Base-by-base conservation (phyloP, 2,113 vertebrate species). In the Brachyistius frenatus region DNA sequence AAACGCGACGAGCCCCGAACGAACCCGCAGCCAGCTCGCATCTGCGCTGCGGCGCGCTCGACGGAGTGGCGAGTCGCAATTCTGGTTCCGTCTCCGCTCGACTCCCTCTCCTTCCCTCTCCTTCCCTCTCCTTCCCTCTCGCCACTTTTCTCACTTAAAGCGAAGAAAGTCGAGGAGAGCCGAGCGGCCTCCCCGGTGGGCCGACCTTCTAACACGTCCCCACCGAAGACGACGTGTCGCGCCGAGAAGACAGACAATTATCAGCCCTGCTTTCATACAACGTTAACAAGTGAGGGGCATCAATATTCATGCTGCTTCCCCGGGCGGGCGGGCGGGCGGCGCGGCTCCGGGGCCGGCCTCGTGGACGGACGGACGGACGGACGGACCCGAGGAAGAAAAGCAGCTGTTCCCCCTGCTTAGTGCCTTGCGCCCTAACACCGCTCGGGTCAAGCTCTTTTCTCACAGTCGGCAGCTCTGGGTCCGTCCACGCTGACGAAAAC, bases 171-270 rank as follows among this genome's bases (percentile, higher is more conserved):
- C 5, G 72, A 50, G 87, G n/a, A 10, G 78, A 76, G 80, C 57
- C 5, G 33, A 57, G 71, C 23, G 23, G 23, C 23, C 62, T 86
- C 88, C 83, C 81, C 68, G 8, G 78, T 11, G 83, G 76, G 76
- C 73, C 80, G 83, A 93, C 89, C 89, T 89, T 89, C 89, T 85
- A 81, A 66, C 75, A 81, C 73, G 44, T 74, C 78, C 13, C 73
- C 63, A 7, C 71, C 39, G 61, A 78, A 81, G 81, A 64, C 56
- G 76, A 70, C 77, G 57, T 73, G 88, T 81, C 71, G 52, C 56
- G 0, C 78, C 2, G 54, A 78, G 77, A 76, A 80, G 80, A 65
- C 76, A 72, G 71, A 74, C 88, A 81, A 87, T 87, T 88, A 86
- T 52, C 55, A 66, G 75, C 37, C 53, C 80, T 60, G 83, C 76